Evolutionary conservation across 2,888 invertebrate species (phyloP).

Genomic region (Tineola bisselliella): DNA sequence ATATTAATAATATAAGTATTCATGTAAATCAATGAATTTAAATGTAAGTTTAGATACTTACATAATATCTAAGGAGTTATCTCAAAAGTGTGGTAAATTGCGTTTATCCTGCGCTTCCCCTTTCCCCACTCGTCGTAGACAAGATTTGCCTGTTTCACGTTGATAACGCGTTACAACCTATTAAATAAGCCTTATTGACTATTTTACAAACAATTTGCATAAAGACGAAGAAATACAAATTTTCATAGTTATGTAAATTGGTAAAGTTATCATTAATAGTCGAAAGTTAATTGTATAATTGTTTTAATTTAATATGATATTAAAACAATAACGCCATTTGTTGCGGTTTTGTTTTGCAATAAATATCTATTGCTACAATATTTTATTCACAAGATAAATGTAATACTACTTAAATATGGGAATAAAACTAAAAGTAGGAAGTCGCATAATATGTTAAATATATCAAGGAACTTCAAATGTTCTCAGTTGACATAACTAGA

Average conservation of each 20-base stretch:
- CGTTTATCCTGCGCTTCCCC: not conserved
- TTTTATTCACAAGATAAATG: too few relatives aligned
- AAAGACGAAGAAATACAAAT: slow-evolving; percentile 24
- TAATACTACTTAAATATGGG: too few relatives aligned
- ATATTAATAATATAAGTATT: too few relatives aligned
- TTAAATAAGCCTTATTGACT: slow-evolving; percentile 48
- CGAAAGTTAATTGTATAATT: too few relatives aligned
- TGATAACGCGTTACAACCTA: slow-evolving; percentile 50
- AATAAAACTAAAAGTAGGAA: too few relatives aligned
- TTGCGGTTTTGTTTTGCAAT: too few relatives aligned
- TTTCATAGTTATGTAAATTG: not conserved
- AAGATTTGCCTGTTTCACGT: slow-evolving; percentile 34
- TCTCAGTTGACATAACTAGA: not conserved
- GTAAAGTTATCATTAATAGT: too few relatives aligned
- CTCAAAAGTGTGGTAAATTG: not conserved
- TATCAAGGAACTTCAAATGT: too few relatives aligned
- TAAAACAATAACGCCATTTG: too few relatives aligned
- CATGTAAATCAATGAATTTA: not conserved
- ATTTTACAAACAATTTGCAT: slow-evolving; percentile 44
- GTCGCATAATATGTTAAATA: too few relatives aligned
- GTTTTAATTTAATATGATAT: too few relatives aligned
- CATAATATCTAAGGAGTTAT: not conserved
- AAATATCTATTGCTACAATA: too few relatives aligned
- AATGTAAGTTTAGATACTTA: not conserved
- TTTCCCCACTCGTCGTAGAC: slow-evolving; percentile 12